Evolutionary conservation across 2,113 vertebrate genomes (phyloP).

Genomic region (Pseudopodoces humilis): DNA sequence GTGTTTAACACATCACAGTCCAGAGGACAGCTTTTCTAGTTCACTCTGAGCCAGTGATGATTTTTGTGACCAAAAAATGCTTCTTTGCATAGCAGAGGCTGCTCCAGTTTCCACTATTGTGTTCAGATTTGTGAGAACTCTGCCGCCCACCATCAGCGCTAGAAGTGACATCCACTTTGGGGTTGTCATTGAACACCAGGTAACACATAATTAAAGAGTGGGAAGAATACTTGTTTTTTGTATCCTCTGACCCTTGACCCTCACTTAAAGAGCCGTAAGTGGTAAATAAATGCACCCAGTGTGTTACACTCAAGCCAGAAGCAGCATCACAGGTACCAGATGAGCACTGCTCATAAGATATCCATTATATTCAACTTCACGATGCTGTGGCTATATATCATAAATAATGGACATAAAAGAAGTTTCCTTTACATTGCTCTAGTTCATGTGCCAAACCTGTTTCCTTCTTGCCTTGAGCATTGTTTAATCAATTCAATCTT

Average conservation of each 20-base stretch:
- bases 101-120: neutral
- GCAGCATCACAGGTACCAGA: neutral
- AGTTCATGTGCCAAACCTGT: neutral
- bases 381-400: neutral
- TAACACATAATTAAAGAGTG: neutral
- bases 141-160: neutral
- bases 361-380: neutral
- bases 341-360: neutral
- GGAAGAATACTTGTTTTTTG: neutral
- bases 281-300: neutral
- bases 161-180: neutral
- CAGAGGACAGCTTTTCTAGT: neutral
- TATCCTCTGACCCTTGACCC: neutral
- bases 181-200: neutral
- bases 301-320: neutral
- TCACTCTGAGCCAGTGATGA: accelerated
- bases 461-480: neutral
- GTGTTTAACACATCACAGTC: neutral
- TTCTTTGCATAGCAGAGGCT: neutral
- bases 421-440: neutral
- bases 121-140: neutral
- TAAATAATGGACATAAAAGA: neutral
- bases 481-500: neutral
- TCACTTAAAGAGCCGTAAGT: neutral
- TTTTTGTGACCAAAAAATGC: neutral